Evolutionary conservation across 2,888 invertebrate species (phyloP).

Genomic region (Tenthredo distinguenda): DNA sequence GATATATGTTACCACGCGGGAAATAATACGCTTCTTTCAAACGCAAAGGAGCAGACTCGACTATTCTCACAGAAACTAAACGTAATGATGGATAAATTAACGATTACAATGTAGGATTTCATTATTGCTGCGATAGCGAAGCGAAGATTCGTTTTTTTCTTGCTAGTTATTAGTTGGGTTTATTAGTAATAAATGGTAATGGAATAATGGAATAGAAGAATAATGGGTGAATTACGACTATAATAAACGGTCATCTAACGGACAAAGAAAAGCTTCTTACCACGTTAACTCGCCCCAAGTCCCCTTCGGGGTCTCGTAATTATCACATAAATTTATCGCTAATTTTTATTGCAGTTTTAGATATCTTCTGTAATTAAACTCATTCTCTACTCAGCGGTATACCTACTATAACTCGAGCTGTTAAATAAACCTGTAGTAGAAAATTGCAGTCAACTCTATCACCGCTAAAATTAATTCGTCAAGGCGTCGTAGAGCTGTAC

Average conservation of each 20-base stretch:
- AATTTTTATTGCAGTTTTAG: slow-evolving; percentile 7
- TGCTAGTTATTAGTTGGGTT: slow-evolving; percentile 38
- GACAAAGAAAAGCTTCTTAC: slow-evolving; percentile 49
- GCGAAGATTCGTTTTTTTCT: background rate
- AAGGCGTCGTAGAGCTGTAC: background rate
- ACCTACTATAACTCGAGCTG: background rate
- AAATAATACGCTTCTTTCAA: background rate
- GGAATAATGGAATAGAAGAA: slow-evolving; percentile 50
- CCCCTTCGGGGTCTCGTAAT: background rate
- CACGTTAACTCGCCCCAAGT: background rate
- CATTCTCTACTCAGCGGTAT: slow-evolving; percentile 1
- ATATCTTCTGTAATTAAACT: slow-evolving; percentile 32
- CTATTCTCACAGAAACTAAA: background rate
- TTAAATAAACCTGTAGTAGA: background rate
- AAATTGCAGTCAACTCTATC: background rate
- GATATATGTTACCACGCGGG: background rate
- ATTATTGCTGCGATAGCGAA: background rate
- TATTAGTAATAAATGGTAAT: slow-evolving; percentile 52
- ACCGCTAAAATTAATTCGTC: background rate
- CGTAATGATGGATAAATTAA: background rate
- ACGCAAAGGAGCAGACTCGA: background rate
- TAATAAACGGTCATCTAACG: slow-evolving; percentile 45
- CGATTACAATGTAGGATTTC: background rate
- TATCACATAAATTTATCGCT: slow-evolving; percentile 39
- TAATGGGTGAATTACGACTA: slow-evolving; percentile 50